Evolutionary conservation across 1,140 invertebrate genomes (phyloP).

Genomic region (Drosophila rhopaloa): DNA sequence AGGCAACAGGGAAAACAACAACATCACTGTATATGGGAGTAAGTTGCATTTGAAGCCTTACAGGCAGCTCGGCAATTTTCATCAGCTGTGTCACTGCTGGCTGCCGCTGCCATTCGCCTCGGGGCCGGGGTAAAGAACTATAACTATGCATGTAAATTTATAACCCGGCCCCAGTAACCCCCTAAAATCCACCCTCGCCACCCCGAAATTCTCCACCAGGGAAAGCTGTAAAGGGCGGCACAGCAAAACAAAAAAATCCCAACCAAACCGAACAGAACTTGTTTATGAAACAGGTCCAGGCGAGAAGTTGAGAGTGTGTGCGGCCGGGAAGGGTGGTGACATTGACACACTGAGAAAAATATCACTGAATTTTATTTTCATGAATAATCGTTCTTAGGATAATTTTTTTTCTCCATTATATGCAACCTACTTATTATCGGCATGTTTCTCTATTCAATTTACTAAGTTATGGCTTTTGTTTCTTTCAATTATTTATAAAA

Average conservation of each 20-base stretch:
- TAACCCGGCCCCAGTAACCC: slow-evolving; percentile 34
- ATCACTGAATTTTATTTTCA: too few species aligned
- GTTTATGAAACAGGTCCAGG: slow-evolving; percentile 67
- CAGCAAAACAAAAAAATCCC: slow-evolving; percentile 15
- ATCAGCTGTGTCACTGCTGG: slow-evolving; percentile 41
- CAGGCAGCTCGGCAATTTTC: slow-evolving; percentile 55
- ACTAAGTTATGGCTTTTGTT: too few species aligned
- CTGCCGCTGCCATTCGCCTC: slow-evolving; percentile 33
- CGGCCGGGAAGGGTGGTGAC: slow-evolving; percentile 20
- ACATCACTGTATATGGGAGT: slow-evolving; percentile 26
- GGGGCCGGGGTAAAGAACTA: slow-evolving; percentile 40
- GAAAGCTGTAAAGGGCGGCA: slow-evolving; percentile 5
- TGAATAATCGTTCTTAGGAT: too few species aligned
- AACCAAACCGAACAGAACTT: slow-evolving; percentile 47
- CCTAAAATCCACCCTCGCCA: background rate
- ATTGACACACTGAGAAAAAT: slow-evolving; percentile 15
- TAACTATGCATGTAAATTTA: slow-evolving; percentile 75
- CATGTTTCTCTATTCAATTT: too few species aligned
- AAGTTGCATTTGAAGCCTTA: slow-evolving; percentile 62
- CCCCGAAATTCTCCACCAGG: background rate
- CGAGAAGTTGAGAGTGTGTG: slow-evolving; percentile 39
- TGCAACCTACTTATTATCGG: too few species aligned
- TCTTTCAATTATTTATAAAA: too few species aligned
- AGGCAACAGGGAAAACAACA: slow-evolving; percentile 46
- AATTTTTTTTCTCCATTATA: too few species aligned